Base-by-base conservation (phyloP, 2,797 vertebrate genomes). In the Ptychobarbus kaznakovi region DNA sequence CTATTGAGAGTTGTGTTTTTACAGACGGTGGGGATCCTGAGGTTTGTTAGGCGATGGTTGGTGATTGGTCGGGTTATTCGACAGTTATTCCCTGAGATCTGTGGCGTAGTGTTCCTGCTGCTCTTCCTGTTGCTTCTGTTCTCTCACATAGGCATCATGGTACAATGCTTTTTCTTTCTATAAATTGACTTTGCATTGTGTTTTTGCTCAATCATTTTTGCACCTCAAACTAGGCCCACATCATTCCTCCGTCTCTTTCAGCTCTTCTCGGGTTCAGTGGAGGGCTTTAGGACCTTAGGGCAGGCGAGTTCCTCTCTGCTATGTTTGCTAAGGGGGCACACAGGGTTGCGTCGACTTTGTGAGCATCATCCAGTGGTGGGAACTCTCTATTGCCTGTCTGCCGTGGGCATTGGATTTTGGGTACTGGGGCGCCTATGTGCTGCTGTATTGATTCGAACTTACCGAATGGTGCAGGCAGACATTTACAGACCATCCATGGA, bases 11-110 rank as follows among this genome's bases (percentile, higher is more conserved):
- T 0, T 75, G 15, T 80, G 11, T 87, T 61, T 81, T 77, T 83
- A 15, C 91, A 96, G 96, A 91, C 93, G 72, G 91, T 94, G 86
- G 91, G 93, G 40, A 93, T 94, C 42, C 79, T 97, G 83, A 85
- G 89, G 86, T 95, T 95, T 87, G 94, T 95, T 88, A 92, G 93
- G 83, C 89, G 94, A 81, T 96, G 95, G 95, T 90, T 94, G 73
- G 90, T 93, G 81, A 93, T 95, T 16, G 91, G 93, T 80, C 91
- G 90, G 84, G 92, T 94, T 13, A 89, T 96, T 81, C 93, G 90
- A 78, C 90, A 88, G 86, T 91, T 92, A 78, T 87, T 91, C 90
- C 85, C 87, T 88, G 92, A 95, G 89, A 91, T 96, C 82, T 82
- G 88, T 86, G 91, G 91, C 7, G 84, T 92, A 20, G 66, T 77